These are phyloP conservation scores for Cyanistes caeruleus DNA, from an alignment of 2,113 vertebrate species.

Conservation along the genomic window DNA sequence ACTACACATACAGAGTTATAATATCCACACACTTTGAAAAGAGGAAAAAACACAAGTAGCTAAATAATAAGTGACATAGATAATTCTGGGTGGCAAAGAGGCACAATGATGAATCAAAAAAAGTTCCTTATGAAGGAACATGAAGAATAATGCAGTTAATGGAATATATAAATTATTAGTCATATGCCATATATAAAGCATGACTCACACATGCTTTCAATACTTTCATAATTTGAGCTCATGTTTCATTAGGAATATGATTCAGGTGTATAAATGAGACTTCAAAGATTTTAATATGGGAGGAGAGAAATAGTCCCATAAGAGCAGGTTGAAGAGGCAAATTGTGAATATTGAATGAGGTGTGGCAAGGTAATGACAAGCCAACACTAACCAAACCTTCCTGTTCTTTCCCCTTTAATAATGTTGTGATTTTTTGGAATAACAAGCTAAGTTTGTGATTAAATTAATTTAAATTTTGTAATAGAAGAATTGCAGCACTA, in stretches of 20 bases:
- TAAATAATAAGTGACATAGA: not conserved
- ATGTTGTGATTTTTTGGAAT: not conserved
- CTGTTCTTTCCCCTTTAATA: not conserved
- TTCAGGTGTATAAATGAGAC: not conserved
- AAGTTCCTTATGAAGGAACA: not conserved
- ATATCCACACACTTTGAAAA: not conserved
- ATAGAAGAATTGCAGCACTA: not conserved
- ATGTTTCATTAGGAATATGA: not conserved
- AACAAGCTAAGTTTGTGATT: not conserved
- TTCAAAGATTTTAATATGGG: not conserved
- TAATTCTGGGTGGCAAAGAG: not conserved
- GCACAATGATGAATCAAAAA: not conserved
- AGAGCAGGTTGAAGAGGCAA: not conserved
- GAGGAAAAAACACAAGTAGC: not conserved
- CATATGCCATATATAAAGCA: not conserved
- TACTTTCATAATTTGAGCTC: not conserved
- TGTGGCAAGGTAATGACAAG: not conserved
- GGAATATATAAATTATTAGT: not conserved
- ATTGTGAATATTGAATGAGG: not conserved
- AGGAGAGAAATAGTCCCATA: not conserved
- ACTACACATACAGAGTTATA: not conserved
- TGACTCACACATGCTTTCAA: not conserved
- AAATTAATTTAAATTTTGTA: not conserved
- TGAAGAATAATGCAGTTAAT: not conserved
- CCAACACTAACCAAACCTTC: not conserved